phyloP scores from a whole-genome alignment of 2,113 vertebrate genomes.

The Asarcornis scutulata region DNA sequence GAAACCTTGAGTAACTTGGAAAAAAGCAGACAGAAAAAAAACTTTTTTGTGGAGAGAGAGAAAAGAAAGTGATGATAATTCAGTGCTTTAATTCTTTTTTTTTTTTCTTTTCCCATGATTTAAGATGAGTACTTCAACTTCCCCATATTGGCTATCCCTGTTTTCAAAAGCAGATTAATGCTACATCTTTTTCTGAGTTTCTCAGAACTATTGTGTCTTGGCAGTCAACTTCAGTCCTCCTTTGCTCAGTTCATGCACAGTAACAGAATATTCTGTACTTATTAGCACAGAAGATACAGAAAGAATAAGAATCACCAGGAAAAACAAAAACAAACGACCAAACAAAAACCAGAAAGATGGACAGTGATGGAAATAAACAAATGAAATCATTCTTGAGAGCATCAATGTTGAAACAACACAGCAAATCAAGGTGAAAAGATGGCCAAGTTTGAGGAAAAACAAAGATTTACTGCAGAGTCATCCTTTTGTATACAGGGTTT shows the following conservation, averaged over 20 bases:
- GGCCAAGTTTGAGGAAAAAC: background rate
- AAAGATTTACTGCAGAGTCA: background rate
- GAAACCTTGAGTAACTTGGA: background rate
- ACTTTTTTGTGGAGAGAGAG: background rate
- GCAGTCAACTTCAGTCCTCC: background rate
- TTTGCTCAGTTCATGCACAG: background rate
- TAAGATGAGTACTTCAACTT: background rate
- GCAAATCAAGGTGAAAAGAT: background rate
- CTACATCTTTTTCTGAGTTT: background rate
- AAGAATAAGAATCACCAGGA: background rate
- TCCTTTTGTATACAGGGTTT: background rate
- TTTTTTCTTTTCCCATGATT: background rate
- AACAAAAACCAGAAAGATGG: background rate
- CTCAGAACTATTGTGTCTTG: background rate
- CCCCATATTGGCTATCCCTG: background rate
- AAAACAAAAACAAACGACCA: background rate
- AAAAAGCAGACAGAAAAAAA: background rate
- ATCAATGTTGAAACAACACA: background rate
- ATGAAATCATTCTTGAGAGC: background rate
- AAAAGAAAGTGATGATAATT: background rate
- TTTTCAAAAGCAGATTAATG: background rate
- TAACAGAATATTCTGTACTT: background rate
- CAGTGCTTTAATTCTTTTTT: background rate
- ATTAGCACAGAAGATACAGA: background rate
- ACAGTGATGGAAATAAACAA: background rate